Evolutionary conservation across 2,888 invertebrate genomes (phyloP).

Genomic region (Salticus scenicus): DNA sequence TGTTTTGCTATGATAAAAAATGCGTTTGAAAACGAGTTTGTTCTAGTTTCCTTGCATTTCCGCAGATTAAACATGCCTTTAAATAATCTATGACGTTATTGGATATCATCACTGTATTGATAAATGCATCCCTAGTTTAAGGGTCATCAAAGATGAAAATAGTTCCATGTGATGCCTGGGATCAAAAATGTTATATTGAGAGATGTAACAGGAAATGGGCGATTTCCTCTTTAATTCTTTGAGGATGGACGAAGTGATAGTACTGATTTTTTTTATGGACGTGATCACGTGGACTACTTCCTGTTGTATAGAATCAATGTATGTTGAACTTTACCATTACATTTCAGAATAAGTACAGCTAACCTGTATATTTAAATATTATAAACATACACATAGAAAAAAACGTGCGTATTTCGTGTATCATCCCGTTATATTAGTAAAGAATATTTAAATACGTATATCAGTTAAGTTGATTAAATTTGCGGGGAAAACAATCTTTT

Average conservation of each 20-base stretch:
- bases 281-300: conserved; percentile 34
- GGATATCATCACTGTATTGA: too few species aligned
- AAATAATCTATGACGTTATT: neutral
- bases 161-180: neutral
- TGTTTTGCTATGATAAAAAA: too few species aligned
- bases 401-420: too few species aligned
- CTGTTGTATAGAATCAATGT: conserved; percentile 21
- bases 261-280: conserved; percentile 34
- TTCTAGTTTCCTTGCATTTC: neutral
- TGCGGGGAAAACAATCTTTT: too few species aligned
- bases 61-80: neutral
- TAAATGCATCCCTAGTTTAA: too few species aligned
- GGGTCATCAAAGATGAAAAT: neutral
- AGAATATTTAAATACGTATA: too few species aligned
- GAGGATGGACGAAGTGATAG: conserved; percentile 35
- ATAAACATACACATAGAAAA: too few species aligned
- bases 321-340: neutral
- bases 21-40: neutral
- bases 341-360: too few species aligned
- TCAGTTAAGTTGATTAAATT: too few species aligned
- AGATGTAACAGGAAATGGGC: conserved; percentile 40
- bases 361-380: too few species aligned
- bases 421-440: too few species aligned
- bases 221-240: conserved; percentile 49
- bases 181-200: neutral